phyloP scores from a whole-genome alignment of 2,888 invertebrate species.

The Rhyacophila evoluta region DNA sequence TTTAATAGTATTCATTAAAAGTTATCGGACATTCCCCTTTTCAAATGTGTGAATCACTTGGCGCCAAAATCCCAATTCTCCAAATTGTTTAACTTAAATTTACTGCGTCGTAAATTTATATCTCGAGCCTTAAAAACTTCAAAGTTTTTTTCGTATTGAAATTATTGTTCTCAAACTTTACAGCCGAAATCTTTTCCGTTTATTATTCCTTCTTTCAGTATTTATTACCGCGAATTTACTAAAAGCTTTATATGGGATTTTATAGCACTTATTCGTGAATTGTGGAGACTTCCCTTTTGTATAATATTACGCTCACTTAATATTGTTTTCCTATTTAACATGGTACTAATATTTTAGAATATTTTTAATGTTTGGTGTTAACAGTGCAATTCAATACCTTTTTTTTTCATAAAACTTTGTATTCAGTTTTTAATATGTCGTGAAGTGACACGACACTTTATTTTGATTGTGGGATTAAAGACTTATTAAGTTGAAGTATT shows the following conservation, averaged over 20 bases:
- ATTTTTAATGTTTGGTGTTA: too few species aligned
- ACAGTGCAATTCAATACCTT: too few species aligned
- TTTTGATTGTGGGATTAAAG: too few species aligned
- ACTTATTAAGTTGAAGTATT: too few species aligned
- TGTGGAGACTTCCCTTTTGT: too few species aligned
- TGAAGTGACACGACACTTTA: too few species aligned
- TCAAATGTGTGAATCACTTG: slow-evolving; percentile 15
- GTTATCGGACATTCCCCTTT: slow-evolving; percentile 1
- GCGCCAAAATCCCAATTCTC: not conserved
- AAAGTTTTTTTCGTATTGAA: not conserved
- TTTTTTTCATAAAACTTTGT: too few species aligned
- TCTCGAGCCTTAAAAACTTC: not conserved
- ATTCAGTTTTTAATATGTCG: too few species aligned
- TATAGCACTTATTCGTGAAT: too few species aligned
- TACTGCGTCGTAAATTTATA: slow-evolving; percentile 8
- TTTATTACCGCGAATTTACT: not conserved
- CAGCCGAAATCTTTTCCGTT: not conserved
- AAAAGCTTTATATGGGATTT: not conserved
- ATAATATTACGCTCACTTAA: too few species aligned
- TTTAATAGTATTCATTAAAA: not conserved
- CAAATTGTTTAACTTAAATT: not conserved
- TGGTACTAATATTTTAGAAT: too few species aligned
- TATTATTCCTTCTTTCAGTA: not conserved
- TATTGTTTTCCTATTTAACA: too few species aligned
- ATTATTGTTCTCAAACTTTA: not conserved